These are phyloP conservation scores for Hydroisotoma schaefferi DNA, from an alignment of 2,888 invertebrate genomes.

Conservation along the genomic window DNA sequence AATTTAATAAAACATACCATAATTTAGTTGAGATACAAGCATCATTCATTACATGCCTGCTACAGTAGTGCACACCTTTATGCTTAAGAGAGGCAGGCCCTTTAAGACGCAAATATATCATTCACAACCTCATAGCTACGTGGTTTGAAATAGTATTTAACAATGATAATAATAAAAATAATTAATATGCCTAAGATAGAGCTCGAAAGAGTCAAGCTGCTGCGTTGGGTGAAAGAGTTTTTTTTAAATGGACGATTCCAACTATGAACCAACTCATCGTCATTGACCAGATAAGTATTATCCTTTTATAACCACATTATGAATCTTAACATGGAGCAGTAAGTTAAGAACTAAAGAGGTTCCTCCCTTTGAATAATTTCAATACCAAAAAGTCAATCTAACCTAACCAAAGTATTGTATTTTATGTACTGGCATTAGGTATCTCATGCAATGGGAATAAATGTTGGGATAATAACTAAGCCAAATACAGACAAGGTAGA, in stretches of 20 bases:
- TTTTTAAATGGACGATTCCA: constrained; percentile 14
- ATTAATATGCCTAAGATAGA: too few species aligned
- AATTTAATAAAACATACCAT: too few species aligned
- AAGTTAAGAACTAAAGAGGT: constrained; percentile 12
- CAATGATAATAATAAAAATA: too few species aligned
- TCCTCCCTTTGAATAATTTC: constrained; percentile 15
- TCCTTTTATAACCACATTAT: constrained; percentile 19
- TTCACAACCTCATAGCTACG: neutral
- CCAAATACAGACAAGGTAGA: constrained; percentile 8
- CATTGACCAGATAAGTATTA: constrained; percentile 18
- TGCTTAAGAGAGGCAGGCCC: neutral
- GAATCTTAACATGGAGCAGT: constrained; percentile 13
- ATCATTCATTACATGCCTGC: too few species aligned
- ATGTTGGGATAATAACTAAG: constrained; percentile 9
- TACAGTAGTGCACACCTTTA: too few species aligned
- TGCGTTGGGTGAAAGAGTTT: neutral
- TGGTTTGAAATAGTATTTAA: too few species aligned
- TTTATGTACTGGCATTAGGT: too few species aligned
- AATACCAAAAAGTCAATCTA: constrained; percentile 5
- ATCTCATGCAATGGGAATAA: too few species aligned
- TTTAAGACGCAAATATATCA: neutral
- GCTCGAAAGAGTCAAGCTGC: too few species aligned
- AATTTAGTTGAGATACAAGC: too few species aligned
- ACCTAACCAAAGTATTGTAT: too few species aligned
- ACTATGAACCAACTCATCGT: constrained; percentile 5